Conservation (phyloP, 2,113 vertebrate genomes). For the Entomyzon cyanotis region DNA sequence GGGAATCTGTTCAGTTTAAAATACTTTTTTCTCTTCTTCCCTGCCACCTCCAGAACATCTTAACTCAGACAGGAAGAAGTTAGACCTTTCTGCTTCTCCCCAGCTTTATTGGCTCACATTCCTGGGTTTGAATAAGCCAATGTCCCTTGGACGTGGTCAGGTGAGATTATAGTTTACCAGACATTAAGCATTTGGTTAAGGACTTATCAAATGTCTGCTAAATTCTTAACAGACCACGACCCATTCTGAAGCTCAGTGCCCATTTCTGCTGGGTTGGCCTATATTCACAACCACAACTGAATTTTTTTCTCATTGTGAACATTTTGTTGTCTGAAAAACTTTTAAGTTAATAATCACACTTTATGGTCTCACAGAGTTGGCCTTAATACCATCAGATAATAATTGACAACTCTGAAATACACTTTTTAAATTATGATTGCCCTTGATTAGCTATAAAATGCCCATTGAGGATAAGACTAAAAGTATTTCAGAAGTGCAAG, state of each 20-base stretch:
- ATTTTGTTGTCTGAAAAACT: neutral
- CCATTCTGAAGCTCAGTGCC: neutral
- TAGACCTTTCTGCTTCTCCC: neutral
- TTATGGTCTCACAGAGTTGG: neutral
- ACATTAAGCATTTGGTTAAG: neutral
- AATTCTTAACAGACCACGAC: neutral
- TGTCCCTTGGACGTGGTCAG: neutral
- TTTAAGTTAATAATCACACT: neutral
- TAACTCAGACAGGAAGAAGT: neutral
- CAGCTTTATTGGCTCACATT: neutral
- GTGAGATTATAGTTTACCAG: neutral
- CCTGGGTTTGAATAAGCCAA: neutral
- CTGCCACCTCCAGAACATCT: neutral
- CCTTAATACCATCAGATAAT: neutral
- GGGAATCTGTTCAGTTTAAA: neutral
- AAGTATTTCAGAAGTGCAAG: neutral
- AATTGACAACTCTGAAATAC: neutral
- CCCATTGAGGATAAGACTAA: neutral
- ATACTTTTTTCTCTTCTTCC: neutral
- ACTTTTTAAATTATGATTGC: neutral
- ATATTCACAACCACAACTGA: neutral
- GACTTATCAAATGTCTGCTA: neutral
- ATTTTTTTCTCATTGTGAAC: neutral
- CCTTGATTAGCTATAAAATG: neutral
- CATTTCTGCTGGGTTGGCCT: neutral